These are phyloP conservation scores for Lasioglossum figueresi DNA, from an alignment of 2,888 invertebrate genomes.

Conservation along the genomic window DNA sequence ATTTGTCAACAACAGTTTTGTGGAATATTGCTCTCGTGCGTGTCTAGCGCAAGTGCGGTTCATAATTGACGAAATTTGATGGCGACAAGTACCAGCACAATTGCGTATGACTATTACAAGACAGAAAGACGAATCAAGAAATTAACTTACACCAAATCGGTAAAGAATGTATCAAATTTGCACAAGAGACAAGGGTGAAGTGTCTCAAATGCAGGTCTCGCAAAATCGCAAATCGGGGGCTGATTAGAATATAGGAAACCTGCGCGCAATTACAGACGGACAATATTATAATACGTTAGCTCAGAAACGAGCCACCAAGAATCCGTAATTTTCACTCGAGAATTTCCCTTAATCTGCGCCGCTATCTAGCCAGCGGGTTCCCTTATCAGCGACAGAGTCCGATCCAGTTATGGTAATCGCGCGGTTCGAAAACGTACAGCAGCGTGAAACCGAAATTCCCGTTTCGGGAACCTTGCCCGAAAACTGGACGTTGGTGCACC, in stretches of 20 bases:
- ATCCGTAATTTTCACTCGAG: slow-evolving; percentile 57
- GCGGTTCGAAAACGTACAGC: slow-evolving; percentile 17
- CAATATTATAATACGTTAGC: slow-evolving; percentile 16
- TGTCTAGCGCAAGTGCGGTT: not conserved
- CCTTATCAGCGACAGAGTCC: slow-evolving; percentile 48
- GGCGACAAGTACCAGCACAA: not conserved
- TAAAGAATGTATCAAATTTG: not conserved
- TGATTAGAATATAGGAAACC: not conserved
- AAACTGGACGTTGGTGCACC: not conserved
- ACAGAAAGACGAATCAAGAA: not conserved
- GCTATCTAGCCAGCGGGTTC: slow-evolving; percentile 38
- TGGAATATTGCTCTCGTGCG: not conserved
- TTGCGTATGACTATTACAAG: not conserved
- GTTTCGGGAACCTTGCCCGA: not conserved
- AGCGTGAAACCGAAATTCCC: slow-evolving; percentile 30
- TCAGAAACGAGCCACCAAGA: slow-evolving; percentile 24
- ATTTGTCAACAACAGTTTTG: not conserved
- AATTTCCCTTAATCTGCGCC: slow-evolving; percentile 50
- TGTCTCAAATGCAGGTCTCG: not conserved
- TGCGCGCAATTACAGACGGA: not conserved
- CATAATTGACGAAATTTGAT: not conserved
- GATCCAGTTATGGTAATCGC: slow-evolving; percentile 55
- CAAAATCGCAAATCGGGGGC: not conserved
- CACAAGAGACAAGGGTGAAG: not conserved
- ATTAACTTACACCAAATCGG: no score